Evolutionary conservation across 1,140 invertebrate genomes (phyloP).

Genomic region (Scaptomyza pallida): DNA sequence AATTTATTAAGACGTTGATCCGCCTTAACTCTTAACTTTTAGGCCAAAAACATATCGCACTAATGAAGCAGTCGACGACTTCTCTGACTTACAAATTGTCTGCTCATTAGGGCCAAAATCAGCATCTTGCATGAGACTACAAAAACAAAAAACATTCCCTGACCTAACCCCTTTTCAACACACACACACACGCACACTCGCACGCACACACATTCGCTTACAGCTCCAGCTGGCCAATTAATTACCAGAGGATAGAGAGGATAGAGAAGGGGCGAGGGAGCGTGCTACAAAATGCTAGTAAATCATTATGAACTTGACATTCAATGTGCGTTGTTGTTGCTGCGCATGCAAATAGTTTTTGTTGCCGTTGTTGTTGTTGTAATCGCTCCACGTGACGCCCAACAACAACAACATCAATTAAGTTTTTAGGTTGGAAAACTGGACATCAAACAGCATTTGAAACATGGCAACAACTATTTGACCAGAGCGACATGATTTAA

Average conservation of each 20-base stretch:
- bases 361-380: constrained; percentile 9
- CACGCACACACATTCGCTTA: background rate
- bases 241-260: constrained; percentile 49
- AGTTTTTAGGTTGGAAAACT: constrained; percentile 43
- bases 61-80: constrained; percentile 26
- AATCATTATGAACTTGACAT: constrained; percentile 82
- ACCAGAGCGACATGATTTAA: constrained; percentile 68
- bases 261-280: background rate
- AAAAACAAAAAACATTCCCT: constrained; percentile 18
- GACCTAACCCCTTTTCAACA: background rate
- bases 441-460: constrained; percentile 57
- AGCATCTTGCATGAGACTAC: constrained; percentile 20
- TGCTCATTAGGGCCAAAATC: constrained; percentile 50
- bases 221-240: constrained; percentile 60
- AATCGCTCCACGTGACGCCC: constrained; percentile 33
- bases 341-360: constrained; percentile 55
- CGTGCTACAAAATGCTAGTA: constrained; percentile 61
- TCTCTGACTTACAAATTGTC: constrained; percentile 13
- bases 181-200: background rate
- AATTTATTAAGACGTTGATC: too few relatives aligned
- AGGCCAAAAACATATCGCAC: constrained; percentile 4
- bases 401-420: constrained; percentile 49
- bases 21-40: background rate
- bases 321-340: constrained; percentile 54
- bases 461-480: constrained; percentile 23